phyloP scores from a whole-genome alignment of 2,113 vertebrate species.

The Hippocampus zosterae region DNA sequence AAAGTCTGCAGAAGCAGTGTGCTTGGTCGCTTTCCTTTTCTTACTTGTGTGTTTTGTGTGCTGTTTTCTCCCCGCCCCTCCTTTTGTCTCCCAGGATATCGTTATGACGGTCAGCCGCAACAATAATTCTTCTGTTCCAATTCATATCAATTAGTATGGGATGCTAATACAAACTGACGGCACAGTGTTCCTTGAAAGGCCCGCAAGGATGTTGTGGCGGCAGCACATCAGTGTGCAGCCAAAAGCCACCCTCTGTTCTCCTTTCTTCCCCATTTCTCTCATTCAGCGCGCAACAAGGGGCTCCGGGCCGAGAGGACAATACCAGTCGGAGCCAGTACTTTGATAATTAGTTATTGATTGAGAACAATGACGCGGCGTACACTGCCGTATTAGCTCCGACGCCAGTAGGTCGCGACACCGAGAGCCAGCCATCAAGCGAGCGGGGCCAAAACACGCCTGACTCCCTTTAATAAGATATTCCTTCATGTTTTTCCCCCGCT shows the following conservation, averaged over 20 bases:
- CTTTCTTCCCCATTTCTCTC: constrained; percentile 54
- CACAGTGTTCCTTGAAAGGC: constrained; percentile 85
- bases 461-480: constrained; percentile 73
- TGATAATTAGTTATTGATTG: constrained; percentile 99
- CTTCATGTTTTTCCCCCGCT: constrained; percentile 66
- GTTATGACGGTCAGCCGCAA: constrained; percentile 86
- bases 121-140: constrained; percentile 92
- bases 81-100: constrained; percentile 75
- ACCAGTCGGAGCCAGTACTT: constrained; percentile 77
- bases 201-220: constrained; percentile 79
- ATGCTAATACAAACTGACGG: constrained; percentile 89
- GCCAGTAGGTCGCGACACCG: constrained; percentile 81
- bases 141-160: constrained; percentile 91
- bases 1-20: constrained; percentile 60
- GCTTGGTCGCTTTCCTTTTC: constrained; percentile 68
- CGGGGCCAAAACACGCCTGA: constrained; percentile 75
- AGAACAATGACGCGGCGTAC: constrained; percentile 79
- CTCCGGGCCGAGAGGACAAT: constrained; percentile 79
- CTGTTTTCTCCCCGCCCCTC: constrained; percentile 21
- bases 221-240: constrained; percentile 69
- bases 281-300: constrained; percentile 81
- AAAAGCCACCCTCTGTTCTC: constrained; percentile 79
- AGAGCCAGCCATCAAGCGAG: constrained; percentile 82
- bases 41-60: constrained; percentile 66
- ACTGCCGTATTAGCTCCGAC: constrained; percentile 83